Evolutionary conservation across 2,888 invertebrate species (phyloP).

Genomic region (Polydrusus tereticollis): DNA sequence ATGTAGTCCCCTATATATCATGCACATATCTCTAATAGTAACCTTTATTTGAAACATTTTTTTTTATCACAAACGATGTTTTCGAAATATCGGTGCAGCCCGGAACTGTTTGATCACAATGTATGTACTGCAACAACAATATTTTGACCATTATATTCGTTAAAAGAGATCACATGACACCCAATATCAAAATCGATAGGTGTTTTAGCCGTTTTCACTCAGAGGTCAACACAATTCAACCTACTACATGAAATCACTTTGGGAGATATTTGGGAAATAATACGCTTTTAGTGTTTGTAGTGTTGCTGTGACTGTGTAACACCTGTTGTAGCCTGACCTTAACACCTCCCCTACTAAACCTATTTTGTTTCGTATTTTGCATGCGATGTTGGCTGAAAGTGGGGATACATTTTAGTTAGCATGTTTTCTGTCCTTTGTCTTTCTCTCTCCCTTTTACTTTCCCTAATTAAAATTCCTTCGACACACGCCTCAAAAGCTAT

Average conservation of each 20-base stretch:
- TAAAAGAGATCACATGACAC: not conserved
- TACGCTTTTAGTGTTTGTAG: not conserved
- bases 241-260: not conserved
- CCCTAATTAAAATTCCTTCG: constrained; percentile 18
- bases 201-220: too few relatives aligned
- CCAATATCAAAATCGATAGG: too few relatives aligned
- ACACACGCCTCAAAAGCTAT: constrained; percentile 36
- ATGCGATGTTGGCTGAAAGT: not conserved
- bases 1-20: too few relatives aligned
- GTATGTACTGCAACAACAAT: too few relatives aligned
- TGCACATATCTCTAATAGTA: too few relatives aligned
- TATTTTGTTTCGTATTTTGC: not conserved
- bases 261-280: too few relatives aligned
- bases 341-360: not conserved
- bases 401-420: constrained; percentile 6
- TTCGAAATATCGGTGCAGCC: too few relatives aligned
- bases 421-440: not conserved
- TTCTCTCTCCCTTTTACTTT: not conserved
- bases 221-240: too few relatives aligned
- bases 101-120: too few relatives aligned
- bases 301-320: not conserved
- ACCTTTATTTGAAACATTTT: too few relatives aligned
- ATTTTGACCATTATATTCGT: not conserved
- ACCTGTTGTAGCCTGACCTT: not conserved
- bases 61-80: too few relatives aligned